A percentile compares a stretch with the other conserved stretches of the same genome.
These are phyloP conservation scores for Lordiphosa clarofinis DNA, from an alignment of 1,140 invertebrate species.

Conservation along the genomic window DNA sequence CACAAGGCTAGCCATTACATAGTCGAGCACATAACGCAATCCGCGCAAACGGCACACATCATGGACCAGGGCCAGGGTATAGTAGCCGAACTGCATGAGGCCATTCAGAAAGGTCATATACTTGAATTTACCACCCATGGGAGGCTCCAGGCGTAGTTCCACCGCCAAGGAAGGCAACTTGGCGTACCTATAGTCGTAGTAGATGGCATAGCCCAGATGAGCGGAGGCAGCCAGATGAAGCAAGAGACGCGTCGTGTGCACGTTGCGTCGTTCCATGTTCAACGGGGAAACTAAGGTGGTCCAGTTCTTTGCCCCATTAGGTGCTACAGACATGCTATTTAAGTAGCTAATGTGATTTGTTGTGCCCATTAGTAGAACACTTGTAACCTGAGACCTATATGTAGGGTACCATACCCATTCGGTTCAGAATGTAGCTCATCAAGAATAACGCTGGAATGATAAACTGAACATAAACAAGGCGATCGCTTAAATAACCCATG, in stretches of 20 bases:
- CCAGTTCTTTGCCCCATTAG: no score
- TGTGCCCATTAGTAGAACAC: no score
- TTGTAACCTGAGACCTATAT: no score
- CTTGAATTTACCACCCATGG: conserved; percentile 88
- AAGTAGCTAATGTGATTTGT: no score
- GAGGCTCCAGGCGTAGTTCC: conserved; percentile 75
- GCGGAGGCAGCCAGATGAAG: conserved; percentile 83
- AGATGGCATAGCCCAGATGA: conserved; percentile 86
- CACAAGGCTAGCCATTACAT: conserved; percentile 84
- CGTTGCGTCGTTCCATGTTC: conserved; percentile 15
- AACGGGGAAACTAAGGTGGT: not conserved
- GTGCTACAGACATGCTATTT: no score
- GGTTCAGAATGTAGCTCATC: no score
- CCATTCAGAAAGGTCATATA: conserved; percentile 91
- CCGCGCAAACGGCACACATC: conserved; percentile 84
- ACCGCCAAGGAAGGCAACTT: conserved; percentile 83
- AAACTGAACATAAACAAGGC: no score
- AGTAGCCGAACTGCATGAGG: conserved; percentile 87
- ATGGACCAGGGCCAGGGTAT: conserved; percentile 84
- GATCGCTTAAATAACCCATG: no score
- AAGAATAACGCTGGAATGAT: no score
- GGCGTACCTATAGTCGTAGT: conserved; percentile 85
- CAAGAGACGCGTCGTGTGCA: conserved; percentile 39
- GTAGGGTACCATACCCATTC: no score
- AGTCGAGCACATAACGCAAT: conserved; percentile 86